Conservation (phyloP, 2,797 vertebrate genomes). For the Garrulus glandarius region DNA sequence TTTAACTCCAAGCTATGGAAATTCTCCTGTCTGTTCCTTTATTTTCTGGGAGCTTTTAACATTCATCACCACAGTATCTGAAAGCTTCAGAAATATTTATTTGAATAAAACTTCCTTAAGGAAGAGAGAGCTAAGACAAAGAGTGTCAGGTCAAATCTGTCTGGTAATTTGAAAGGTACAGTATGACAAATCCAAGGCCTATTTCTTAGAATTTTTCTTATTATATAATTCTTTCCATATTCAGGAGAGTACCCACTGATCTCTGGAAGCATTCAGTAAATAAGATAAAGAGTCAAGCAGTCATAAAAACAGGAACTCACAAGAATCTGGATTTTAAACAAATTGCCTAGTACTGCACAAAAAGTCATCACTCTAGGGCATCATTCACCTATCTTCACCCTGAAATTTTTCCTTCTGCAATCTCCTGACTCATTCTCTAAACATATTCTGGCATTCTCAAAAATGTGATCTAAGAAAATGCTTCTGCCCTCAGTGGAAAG, state of each 20-base stretch:
- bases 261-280: slow-evolving; percentile 4
- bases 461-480: background rate
- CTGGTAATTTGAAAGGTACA: background rate
- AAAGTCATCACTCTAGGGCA: slow-evolving; percentile 7
- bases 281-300: background rate
- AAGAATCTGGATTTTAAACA: slow-evolving; percentile 5
- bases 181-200: background rate
- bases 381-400: background rate
- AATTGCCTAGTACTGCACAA: background rate
- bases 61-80: background rate
- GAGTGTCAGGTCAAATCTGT: background rate
- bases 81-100: background rate
- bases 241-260: background rate
- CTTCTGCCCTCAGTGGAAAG: background rate
- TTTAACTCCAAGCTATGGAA: background rate
- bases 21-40: background rate
- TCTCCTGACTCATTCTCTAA: slow-evolving; percentile 23
- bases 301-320: background rate
- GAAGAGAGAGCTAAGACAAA: slow-evolving; percentile 1
- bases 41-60: background rate
- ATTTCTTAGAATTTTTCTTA: background rate
- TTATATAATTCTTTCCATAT: slow-evolving; percentile 5
- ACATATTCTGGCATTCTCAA: slow-evolving; percentile 11
- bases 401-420: background rate
- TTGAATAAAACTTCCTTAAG: background rate